Conservation (phyloP, 2,888 invertebrate genomes). For the Spodoptera littoralis region DNA sequence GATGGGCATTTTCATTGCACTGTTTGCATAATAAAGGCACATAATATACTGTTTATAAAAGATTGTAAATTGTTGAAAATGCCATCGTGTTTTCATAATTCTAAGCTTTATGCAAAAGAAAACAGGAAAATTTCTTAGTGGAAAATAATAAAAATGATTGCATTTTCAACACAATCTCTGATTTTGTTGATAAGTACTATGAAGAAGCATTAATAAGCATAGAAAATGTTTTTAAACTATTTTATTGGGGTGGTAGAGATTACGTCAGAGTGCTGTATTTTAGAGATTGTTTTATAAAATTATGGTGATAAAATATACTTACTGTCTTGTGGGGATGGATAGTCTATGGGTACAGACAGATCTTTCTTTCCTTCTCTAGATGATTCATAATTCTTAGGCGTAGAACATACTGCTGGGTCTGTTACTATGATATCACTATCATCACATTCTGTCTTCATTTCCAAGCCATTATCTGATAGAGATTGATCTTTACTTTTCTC, state of each 20-base stretch:
- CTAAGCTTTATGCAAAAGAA: slow-evolving; percentile 80
- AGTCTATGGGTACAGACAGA: slow-evolving; percentile 73
- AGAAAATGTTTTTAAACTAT: slow-evolving; percentile 40
- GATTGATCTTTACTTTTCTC: slow-evolving; percentile 72
- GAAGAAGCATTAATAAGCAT: slow-evolving; percentile 69
- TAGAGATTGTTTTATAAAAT: slow-evolving; percentile 35
- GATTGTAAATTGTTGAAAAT: slow-evolving; percentile 84
- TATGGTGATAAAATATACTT: slow-evolving; percentile 64
- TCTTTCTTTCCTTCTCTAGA: slow-evolving; percentile 77
- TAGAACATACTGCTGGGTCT: slow-evolving; percentile 81
- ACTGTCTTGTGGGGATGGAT: slow-evolving; percentile 85
- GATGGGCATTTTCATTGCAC: slow-evolving; percentile 87
- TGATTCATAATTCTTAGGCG: slow-evolving; percentile 77
- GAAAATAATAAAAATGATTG: slow-evolving; percentile 82
- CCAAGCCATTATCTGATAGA: slow-evolving; percentile 68
- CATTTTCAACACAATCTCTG: slow-evolving; percentile 88
- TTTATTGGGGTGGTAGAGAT: slow-evolving; percentile 17
- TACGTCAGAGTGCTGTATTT: slow-evolving; percentile 36
- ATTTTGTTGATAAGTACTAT: slow-evolving; percentile 58
- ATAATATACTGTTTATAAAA: slow-evolving; percentile 55
- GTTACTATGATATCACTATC: slow-evolving; percentile 83
- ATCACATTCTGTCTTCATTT: slow-evolving; percentile 85
- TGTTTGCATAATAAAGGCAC: slow-evolving; percentile 56
- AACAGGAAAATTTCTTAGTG: slow-evolving; percentile 72
- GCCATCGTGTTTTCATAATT: slow-evolving; percentile 87